These are phyloP conservation scores for Drosophila tanythrix DNA, from an alignment of 2,888 invertebrate genomes.

Conservation along the genomic window DNA sequence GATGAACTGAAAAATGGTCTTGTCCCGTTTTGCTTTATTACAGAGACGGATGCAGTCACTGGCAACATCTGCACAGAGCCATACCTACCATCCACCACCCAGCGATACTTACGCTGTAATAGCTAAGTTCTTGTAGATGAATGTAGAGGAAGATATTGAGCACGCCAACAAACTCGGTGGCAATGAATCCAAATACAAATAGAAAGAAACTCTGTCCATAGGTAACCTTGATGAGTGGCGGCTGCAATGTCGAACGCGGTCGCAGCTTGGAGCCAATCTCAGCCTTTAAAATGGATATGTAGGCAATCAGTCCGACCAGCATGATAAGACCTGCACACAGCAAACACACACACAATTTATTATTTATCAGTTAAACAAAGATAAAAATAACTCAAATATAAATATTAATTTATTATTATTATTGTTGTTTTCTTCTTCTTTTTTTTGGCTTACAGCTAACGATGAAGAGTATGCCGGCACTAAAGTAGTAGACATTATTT, in stretches of 20 bases:
- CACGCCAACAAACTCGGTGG: slow-evolving; percentile 93
- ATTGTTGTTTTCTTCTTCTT: neutral
- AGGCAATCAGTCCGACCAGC: slow-evolving; percentile 96
- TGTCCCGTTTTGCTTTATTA: slow-evolving; percentile 24
- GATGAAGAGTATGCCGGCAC: slow-evolving; percentile 94
- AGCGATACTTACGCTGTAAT: slow-evolving; percentile 82
- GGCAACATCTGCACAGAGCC: neutral
- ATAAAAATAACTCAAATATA: neutral
- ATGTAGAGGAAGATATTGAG: slow-evolving; percentile 95
- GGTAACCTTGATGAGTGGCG: slow-evolving; percentile 92
- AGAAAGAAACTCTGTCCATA: slow-evolving; percentile 95
- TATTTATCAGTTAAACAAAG: neutral
- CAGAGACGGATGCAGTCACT: slow-evolving; percentile 15
- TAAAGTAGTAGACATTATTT: slow-evolving; percentile 92
- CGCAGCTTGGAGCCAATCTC: slow-evolving; percentile 95
- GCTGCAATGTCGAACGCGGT: slow-evolving; percentile 91
- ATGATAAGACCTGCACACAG: slow-evolving; percentile 90
- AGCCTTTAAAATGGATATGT: slow-evolving; percentile 96
- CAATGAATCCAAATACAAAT: slow-evolving; percentile 93
- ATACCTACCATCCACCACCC: neutral
- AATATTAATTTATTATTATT: neutral
- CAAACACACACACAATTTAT: neutral
- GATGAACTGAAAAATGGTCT: neutral
- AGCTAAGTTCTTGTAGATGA: slow-evolving; percentile 83
- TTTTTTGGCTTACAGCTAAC: slow-evolving; percentile 90